These are phyloP conservation scores for Lasiurus borealis DNA, from an alignment of 2,113 vertebrate species.

Conservation along the genomic window DNA sequence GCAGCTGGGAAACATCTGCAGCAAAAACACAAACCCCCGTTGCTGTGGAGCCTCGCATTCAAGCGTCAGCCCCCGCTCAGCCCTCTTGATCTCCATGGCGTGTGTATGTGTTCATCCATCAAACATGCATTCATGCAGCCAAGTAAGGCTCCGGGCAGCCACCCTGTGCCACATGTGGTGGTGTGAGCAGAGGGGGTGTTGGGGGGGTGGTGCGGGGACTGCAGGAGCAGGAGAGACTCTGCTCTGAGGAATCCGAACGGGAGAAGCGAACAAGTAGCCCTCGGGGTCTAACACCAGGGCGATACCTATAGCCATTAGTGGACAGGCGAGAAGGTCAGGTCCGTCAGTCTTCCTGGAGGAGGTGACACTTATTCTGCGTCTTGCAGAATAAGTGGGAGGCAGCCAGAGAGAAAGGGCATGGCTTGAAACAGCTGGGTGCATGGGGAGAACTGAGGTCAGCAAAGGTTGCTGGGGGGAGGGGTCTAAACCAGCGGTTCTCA, in stretches of 20 bases:
- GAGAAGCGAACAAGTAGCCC: not conserved
- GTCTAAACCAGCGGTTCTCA: no score
- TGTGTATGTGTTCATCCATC: not conserved
- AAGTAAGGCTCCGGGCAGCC: no score
- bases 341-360: not conserved
- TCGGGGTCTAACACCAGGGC: not conserved
- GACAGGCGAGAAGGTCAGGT: not conserved
- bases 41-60: not conserved
- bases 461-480: not conserved
- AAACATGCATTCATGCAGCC: not conserved
- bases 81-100: not conserved
- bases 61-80: not conserved
- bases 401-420: not conserved
- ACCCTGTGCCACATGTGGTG: not conserved
- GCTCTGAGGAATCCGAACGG: not conserved
- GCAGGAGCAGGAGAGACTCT: not conserved
- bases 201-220: not conserved
- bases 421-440: not conserved
- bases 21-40: not conserved
- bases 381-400: not conserved
- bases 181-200: no score
- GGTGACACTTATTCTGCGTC: not conserved
- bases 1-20: not conserved
- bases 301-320: not conserved
- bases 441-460: not conserved